Percentiles rank a stretch among this genome's conserved stretches.
Conservation (phyloP, 2,888 invertebrate species). For the Pyrrhia umbra region DNA sequence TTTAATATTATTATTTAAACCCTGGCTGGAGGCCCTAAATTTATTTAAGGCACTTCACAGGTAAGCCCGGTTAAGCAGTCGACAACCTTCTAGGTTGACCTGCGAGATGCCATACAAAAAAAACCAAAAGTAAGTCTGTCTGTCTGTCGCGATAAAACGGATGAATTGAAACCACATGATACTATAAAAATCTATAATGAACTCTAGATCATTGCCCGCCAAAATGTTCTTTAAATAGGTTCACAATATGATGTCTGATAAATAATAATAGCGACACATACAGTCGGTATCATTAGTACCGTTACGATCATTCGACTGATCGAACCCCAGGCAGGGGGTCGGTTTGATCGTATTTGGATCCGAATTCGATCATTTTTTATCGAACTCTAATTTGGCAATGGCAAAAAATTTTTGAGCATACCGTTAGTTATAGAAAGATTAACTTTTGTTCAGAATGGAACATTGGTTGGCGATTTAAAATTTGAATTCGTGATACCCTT, state of each 20-base stretch:
- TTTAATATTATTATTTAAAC: too few species aligned
- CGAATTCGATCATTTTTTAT: conserved; percentile 46
- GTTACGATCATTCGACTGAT: conserved; percentile 30
- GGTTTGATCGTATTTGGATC: conserved; percentile 22
- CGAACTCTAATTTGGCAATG: conserved; percentile 23
- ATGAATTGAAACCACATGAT: background rate
- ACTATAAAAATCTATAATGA: background rate
- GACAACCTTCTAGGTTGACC: too few species aligned
- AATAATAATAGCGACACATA: conserved; percentile 41
- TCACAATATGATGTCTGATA: background rate
- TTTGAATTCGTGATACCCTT: too few species aligned
- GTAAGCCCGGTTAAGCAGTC: too few species aligned
- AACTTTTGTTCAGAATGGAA: background rate
- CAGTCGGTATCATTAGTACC: conserved; percentile 34
- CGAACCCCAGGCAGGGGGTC: conserved; percentile 22
- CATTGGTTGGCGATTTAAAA: too few species aligned
- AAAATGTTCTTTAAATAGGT: conserved; percentile 3
- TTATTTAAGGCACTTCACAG: too few species aligned
- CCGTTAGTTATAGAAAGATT: conserved; percentile 31
- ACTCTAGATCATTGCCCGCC: conserved; percentile 42
- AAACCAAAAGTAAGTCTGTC: too few species aligned
- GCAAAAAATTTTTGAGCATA: conserved; percentile 29
- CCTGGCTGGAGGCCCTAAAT: too few species aligned
- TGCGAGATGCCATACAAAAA: too few species aligned
- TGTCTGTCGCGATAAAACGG: too few species aligned